Percentiles rank a stretch among this genome's conserved stretches.
phyloP scores from a whole-genome alignment of 2,888 invertebrate genomes.

The Dinocampus coccinellae region DNA sequence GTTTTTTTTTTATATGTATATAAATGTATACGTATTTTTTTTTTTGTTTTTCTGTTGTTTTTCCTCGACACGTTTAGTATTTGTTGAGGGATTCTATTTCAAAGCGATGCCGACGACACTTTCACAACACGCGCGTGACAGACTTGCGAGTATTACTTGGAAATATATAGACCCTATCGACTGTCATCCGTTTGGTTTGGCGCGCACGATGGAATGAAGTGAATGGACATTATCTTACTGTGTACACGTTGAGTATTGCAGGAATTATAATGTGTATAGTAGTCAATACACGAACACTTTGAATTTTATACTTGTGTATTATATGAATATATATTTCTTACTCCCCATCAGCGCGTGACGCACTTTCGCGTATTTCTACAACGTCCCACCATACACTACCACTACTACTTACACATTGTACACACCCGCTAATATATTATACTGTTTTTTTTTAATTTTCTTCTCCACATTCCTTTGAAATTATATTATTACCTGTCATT shows the following conservation, averaged over 20 bases:
- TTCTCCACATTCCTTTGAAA: not conserved
- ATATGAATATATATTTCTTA: conserved; percentile 16
- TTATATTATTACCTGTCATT: not conserved
- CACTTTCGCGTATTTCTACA: conserved; percentile 19
- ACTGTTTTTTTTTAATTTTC: not conserved
- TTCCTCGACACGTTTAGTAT: not conserved
- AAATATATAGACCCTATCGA: conserved; percentile 35
- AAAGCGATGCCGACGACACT: not conserved
- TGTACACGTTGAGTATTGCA: too few relatives aligned
- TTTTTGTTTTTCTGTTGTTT: too few relatives aligned
- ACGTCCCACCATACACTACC: not conserved
- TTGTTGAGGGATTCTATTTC: not conserved
- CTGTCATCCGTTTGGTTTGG: conserved; percentile 36
- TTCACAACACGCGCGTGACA: conserved; percentile 2
- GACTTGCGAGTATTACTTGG: not conserved
- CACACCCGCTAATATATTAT: not conserved
- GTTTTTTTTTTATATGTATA: too few relatives aligned
- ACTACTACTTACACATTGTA: conserved; percentile 11
- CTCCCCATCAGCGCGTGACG: conserved; percentile 22
- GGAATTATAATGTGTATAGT: conserved; percentile 1
- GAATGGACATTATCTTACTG: conserved; percentile 42
- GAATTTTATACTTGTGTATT: not conserved
- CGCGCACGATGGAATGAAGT: conserved; percentile 28
- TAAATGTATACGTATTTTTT: too few relatives aligned
- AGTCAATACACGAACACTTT: conserved; percentile 5